These are phyloP conservation scores for Schrankia costaestrigalis DNA, from an alignment of 2,888 invertebrate species.

Conservation along the genomic window DNA sequence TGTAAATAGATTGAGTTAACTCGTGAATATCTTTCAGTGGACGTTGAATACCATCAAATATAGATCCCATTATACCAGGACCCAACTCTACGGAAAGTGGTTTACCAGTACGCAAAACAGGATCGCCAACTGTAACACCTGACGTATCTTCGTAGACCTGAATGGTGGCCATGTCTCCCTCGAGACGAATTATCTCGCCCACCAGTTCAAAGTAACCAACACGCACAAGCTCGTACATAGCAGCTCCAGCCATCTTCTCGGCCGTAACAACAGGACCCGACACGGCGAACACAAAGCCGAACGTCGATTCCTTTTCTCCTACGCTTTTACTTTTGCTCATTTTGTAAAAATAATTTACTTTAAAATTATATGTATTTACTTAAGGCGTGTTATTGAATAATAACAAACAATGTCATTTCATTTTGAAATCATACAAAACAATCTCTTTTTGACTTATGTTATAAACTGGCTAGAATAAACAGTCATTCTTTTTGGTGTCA, in stretches of 20 bases:
- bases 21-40: constrained; percentile 98
- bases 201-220: constrained; percentile 99
- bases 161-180: constrained; percentile 99
- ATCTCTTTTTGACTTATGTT: too few relatives aligned
- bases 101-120: constrained; percentile 98
- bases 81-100: constrained; percentile 99
- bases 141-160: constrained; percentile 98
- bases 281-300: constrained; percentile 98
- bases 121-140: constrained; percentile 99
- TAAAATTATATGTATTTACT: too few relatives aligned
- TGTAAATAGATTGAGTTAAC: constrained; percentile 97
- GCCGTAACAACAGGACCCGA: constrained; percentile 99
- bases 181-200: constrained; percentile 99
- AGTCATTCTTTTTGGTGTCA: too few relatives aligned
- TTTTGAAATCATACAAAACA: too few relatives aligned
- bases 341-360: too few relatives aligned
- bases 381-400: too few relatives aligned
- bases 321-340: too few relatives aligned
- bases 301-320: too few relatives aligned
- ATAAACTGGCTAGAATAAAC: too few relatives aligned
- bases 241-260: constrained; percentile 99
- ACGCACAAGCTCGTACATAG: constrained; percentile 99
- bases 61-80: constrained; percentile 99
- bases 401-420: too few relatives aligned
- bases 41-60: constrained; percentile 99